These are phyloP conservation scores for Dermochelys coriacea DNA, from an alignment of 2,797 vertebrate species.

Conservation along the genomic window DNA sequence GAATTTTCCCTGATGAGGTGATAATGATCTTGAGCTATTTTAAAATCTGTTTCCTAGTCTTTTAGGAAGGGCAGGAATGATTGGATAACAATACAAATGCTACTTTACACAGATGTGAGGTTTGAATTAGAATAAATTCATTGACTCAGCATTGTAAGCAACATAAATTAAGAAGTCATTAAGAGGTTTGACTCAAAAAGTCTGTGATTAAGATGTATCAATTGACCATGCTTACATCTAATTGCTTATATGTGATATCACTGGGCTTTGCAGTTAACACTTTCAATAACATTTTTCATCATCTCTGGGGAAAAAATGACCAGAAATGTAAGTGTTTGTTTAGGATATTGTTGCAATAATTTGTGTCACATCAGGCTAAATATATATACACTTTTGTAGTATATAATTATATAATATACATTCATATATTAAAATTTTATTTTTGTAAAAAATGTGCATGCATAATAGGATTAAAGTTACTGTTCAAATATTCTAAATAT, in stretches of 20 bases:
- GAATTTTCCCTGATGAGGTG: constrained; percentile 54
- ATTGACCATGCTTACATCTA: constrained; percentile 6
- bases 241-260: neutral
- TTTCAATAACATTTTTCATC: neutral
- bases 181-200: constrained; percentile 30
- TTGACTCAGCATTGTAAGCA: constrained; percentile 24
- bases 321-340: neutral
- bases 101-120: constrained; percentile 30
- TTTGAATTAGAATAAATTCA: constrained; percentile 54
- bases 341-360: neutral
- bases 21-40: constrained; percentile 48
- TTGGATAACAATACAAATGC: constrained; percentile 49
- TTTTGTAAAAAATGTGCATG: neutral
- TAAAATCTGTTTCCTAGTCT: constrained; percentile 46
- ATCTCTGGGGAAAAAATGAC: neutral
- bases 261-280: neutral
- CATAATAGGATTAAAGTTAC: neutral
- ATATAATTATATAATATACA: neutral
- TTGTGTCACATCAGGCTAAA: neutral
- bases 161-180: constrained; percentile 37
- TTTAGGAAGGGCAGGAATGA: constrained; percentile 6
- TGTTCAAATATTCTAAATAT: neutral
- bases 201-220: neutral
- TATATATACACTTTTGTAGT: neutral
- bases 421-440: neutral